Evolutionary conservation across 2,113 vertebrate species (phyloP), one percentile per base, ranked within the genome.

Genomic region (Fukomys damarensis): DNA sequence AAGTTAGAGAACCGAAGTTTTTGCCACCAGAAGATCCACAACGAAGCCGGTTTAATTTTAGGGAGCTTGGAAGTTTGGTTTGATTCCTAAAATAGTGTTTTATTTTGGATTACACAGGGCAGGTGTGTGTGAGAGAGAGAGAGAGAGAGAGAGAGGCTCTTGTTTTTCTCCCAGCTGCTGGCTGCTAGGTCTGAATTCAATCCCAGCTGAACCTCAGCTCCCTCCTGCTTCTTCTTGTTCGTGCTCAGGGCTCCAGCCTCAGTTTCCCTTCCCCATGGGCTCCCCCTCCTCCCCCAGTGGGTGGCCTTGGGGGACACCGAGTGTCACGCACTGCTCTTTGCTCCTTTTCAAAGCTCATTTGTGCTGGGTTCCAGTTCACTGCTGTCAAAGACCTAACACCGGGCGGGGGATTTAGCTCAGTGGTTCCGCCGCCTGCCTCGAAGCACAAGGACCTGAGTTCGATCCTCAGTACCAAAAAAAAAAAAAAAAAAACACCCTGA

Each of bases 51-150:
- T 74, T 82, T 90, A 91, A 80, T 91, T 96, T 93, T 72, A 91
- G 87, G 86, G 91, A 89, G 79, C 82, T 35, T 90, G 94, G 77
- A 77, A 83, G 86, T 86, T 91, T 41, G 41, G 58, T 86, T 96
- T 76, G 66, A 58, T 92, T 86, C 87, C 95, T 81, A 83, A 92
- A 96, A 72, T 95, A 97, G 80, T 54, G 17, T 58, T 90, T 85
- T 94, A 72, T 94, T 96, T 96, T 87, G 56, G 85, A 54, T 88
- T 79, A 68, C 28, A n/a, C 24, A 4, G 56, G 89, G 66, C 87
- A 58, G 82, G n/a, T 5, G 43, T 46, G 83, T 38, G 66, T 28
- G 52, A 46, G 83, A 22, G 59, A 26, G 59, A 56, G 54, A 56
- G 54, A 56, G 54, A 56, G 6, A 56, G 54, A 56, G 54, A 56